Evolutionary conservation across 30 jellyfish, hydroid and myxozoan species (phyloP).

Genomic region (Aurelia sp.): DNA sequence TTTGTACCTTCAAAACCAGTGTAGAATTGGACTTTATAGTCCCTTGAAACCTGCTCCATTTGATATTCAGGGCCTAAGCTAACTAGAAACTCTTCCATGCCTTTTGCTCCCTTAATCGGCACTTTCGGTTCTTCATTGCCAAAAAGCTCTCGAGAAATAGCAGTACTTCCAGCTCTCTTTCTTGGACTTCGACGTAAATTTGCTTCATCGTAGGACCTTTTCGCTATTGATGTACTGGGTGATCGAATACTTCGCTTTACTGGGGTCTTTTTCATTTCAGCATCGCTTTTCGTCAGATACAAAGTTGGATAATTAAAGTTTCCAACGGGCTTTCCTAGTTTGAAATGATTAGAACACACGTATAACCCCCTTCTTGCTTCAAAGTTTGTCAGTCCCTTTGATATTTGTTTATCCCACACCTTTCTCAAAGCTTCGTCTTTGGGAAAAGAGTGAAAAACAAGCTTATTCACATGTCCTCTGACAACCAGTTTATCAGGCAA

Average conservation of each 20-base stretch:
- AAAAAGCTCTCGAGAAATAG: too few relatives aligned
- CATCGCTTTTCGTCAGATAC: background rate
- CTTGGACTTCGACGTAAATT: too few relatives aligned
- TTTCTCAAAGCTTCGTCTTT: background rate
- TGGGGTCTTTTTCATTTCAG: background rate
- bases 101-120: too few relatives aligned
- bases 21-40: too few relatives aligned
- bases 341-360: slow-evolving; percentile 3
- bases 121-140: too few relatives aligned
- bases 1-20: too few relatives aligned
- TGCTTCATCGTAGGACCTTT: too few relatives aligned
- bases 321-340: too few relatives aligned
- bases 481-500: background rate
- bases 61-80: slow-evolving; percentile 5
- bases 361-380: background rate
- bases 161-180: too few relatives aligned
- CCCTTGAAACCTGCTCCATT: slow-evolving; percentile 19
- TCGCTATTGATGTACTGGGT: too few relatives aligned
- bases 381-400: background rate
- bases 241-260: background rate
- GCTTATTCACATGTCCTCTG: slow-evolving; percentile 4
- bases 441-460: background rate
- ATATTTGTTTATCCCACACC: too few relatives aligned
- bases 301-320: background rate
- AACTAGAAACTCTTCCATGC: too few relatives aligned